Evolutionary conservation across 2,888 invertebrate genomes (phyloP), one percentile per base, ranked within the genome.

Genomic region (Harmothoe impar): DNA sequence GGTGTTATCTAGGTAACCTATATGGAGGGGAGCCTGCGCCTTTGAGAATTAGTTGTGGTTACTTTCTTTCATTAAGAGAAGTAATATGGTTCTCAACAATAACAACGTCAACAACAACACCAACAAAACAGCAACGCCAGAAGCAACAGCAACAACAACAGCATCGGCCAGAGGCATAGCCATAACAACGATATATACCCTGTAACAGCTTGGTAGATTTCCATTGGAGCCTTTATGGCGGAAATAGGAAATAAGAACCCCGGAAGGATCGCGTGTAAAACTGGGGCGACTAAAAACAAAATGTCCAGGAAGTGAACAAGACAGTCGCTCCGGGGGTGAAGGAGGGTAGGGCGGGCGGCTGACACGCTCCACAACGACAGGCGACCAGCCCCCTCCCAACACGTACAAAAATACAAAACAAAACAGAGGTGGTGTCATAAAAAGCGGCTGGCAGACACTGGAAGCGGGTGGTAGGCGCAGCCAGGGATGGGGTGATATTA

Each of bases 301-400:
- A 20, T n/a, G 54, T 52, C 56, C 86, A 86, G 86, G 86, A 86
- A 86, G 86, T 86, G 86, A 86, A 86, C 86, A 86, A 86, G 86
- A 86, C 86, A 86, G 86, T 54, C 86, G 56, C 86, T 56, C 54
- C 86, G 25, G 77, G 62, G 77, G 31, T 77, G 77, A 35, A 17
- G 84, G 31, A 31, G 86, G 52, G 54, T 52, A 23, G 17, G 25
- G 56, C 23, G 81, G 81, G 81, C 81, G 25, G 54, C 86, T 86
- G 86, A 86, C 81, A 81, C 81, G 81, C 81, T 81, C 33, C 81
- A 33, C 23, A 15, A 35, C 25, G 81, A 81, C 81, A 81, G 81
- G 35, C 20, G 72, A 72, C 29, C 72, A 23, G 72, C 31, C 62
- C n/a, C 43, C 31, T 15, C n/a, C 43, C 3, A 43, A 43, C 3